Evolutionary conservation across 2,888 invertebrate genomes (phyloP), one percentile per base, ranked within the genome.

Genomic region (Drosophila testacea): DNA sequence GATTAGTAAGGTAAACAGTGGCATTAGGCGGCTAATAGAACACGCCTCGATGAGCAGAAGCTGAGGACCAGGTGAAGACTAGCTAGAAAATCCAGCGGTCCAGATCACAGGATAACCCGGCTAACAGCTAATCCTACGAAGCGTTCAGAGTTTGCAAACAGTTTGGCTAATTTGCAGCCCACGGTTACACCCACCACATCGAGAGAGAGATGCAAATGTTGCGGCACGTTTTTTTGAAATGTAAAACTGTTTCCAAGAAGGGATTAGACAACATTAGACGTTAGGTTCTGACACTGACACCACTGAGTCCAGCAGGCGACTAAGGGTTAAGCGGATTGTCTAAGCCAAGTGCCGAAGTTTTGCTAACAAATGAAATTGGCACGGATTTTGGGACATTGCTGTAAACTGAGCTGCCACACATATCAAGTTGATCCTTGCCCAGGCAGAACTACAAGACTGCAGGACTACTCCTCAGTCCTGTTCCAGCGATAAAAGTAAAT

Each of bases 241-340:
- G 64, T 59, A 50, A 74, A 50, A 67, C 63, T 22, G 9, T 32
- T 82, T 82, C 85, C 56, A 22, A 22, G 79, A 84, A 69, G 32
- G 67, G 78, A 77, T 78, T 80, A 79, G 44, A 22, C 47, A 48
- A 63, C 47, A 44, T 32, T 34, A 16, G n/a, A 22, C 52, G 22
- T 22, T 22, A n/a, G 38, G 36, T 16, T 34, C 39, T 59, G 47
- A 65, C 50, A 69, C 59, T 46, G 61, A 62, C 51, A 56, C 55
- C 65, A 54, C 57, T 28, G 51, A 22, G 60, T 51, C 50, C 46
- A 30, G 47, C 51, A 36, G 50, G 42, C 47, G 61, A 67, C 81
- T 65, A 77, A 70, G 81, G 81, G 81, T 86, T 86, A 83, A 87
- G 81, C 79, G 77, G 88, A 83, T 83, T 81, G 78, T 50, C 74